A percentile compares a stretch with the other conserved stretches of the same genome.
Conservation (phyloP, 2,888 invertebrate species). For the Alitta virens region DNA sequence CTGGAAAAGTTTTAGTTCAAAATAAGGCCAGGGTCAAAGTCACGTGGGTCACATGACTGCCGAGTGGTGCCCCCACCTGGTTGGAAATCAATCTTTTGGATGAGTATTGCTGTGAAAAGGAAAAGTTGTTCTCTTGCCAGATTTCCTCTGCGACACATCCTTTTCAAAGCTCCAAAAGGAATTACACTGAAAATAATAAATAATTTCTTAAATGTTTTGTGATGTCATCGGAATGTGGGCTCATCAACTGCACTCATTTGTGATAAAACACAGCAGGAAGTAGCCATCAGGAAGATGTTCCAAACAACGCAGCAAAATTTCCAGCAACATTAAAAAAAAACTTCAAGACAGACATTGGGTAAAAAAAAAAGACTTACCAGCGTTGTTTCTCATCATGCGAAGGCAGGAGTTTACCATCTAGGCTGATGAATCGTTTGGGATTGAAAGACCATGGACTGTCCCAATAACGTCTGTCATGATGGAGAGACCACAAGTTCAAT, state of each 20-base stretch:
- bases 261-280: too few relatives aligned
- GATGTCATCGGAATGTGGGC: too few relatives aligned
- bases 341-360: too few relatives aligned
- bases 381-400: constrained; percentile 25
- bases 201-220: too few relatives aligned
- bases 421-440: constrained; percentile 39
- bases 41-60: constrained; percentile 38
- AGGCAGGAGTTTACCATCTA: constrained; percentile 33
- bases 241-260: too few relatives aligned
- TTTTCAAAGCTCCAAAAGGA: constrained; percentile 44
- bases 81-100: constrained; percentile 37
- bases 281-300: too few relatives aligned
- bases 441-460: constrained; percentile 38
- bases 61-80: constrained; percentile 18
- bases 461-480: constrained; percentile 42
- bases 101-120: constrained; percentile 36
- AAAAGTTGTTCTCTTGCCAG: constrained; percentile 48
- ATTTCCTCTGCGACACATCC: constrained; percentile 46
- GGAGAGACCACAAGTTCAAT: constrained; percentile 46
- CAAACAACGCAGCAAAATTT: too few relatives aligned
- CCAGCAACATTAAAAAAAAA: not conserved
- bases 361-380: too few relatives aligned
- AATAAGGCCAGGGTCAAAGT: constrained; percentile 43
- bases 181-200: constrained; percentile 33
- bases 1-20: constrained; percentile 39